Conservation (phyloP, 2,797 vertebrate genomes). For the Tauraco hartlaubi region DNA sequence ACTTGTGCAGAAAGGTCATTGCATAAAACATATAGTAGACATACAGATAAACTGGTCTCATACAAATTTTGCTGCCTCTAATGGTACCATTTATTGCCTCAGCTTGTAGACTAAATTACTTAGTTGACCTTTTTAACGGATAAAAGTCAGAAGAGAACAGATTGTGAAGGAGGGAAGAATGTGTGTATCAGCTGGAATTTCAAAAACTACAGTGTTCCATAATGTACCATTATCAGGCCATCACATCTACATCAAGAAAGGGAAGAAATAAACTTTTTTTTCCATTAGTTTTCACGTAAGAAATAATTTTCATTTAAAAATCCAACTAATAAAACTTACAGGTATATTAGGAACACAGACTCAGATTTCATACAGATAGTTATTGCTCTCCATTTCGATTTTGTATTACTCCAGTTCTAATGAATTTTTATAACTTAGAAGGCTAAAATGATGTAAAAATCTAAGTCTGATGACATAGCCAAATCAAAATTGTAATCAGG, state of each 20-base stretch:
- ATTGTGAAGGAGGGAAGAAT: not conserved
- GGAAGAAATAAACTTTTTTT: not conserved
- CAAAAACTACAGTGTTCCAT: not conserved
- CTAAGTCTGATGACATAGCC: not conserved
- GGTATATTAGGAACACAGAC: not conserved
- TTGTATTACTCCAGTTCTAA: not conserved
- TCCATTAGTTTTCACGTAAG: not conserved
- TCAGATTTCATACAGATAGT: not conserved
- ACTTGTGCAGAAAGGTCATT: not conserved
- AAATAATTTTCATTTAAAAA: not conserved
- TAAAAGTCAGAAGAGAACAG: not conserved
- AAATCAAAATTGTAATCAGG: not conserved
- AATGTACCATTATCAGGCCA: not conserved
- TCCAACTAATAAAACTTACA: not conserved
- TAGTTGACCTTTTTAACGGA: not conserved
- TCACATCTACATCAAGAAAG: not conserved
- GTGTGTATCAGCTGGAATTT: not conserved
- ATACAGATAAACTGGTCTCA: not conserved
- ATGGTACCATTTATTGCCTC: not conserved
- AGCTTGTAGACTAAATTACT: not conserved
- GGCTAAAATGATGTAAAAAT: not conserved
- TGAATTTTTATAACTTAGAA: not conserved
- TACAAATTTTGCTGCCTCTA: not conserved
- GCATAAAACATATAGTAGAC: not conserved
- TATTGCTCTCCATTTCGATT: not conserved